Conservation (phyloP, 2,797 vertebrate species). For the Karalla daura region DNA sequence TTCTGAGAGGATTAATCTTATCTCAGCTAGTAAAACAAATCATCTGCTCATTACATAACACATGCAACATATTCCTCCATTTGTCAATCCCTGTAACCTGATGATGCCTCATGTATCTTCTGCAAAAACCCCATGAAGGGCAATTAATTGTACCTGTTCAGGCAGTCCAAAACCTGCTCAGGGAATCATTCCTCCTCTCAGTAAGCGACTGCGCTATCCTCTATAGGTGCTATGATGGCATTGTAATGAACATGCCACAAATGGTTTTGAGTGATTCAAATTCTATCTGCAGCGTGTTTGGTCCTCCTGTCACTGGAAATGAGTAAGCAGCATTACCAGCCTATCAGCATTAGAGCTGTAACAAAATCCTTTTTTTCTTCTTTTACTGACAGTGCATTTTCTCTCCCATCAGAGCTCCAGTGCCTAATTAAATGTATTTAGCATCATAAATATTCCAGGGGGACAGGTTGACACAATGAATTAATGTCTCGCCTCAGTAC, state of each 20-base stretch:
- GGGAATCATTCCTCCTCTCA: conserved; percentile 44
- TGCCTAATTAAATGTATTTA: conserved; percentile 89
- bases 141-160: conserved; percentile 46
- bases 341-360: conserved; percentile 75
- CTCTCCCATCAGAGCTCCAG: conserved; percentile 77
- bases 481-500: conserved; percentile 86
- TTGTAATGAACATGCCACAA: conserved; percentile 70
- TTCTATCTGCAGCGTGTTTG: conserved; percentile 53
- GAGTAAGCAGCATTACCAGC: conserved; percentile 72
- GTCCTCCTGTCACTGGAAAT: conserved; percentile 63
- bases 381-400: conserved; percentile 84
- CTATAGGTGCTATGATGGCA: conserved; percentile 64
- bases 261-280: conserved; percentile 63
- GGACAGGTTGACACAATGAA: conserved; percentile 87
- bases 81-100: conserved; percentile 14
- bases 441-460: conserved; percentile 87
- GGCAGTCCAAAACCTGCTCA: conserved; percentile 21
- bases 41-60: conserved; percentile 7
- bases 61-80: conserved; percentile 1
- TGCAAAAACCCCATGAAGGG: conserved; percentile 20
- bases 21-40: conserved; percentile 15
- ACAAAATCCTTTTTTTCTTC: conserved; percentile 66
- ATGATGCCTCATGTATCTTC: conserved; percentile 1
- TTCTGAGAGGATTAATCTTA: conserved; percentile 4
- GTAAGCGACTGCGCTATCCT: conserved; percentile 50